Percentiles rank a stretch among this genome's conserved stretches.
phyloP scores from a whole-genome alignment of 2,113 vertebrate species.

The Microcebus tavaratra region DNA sequence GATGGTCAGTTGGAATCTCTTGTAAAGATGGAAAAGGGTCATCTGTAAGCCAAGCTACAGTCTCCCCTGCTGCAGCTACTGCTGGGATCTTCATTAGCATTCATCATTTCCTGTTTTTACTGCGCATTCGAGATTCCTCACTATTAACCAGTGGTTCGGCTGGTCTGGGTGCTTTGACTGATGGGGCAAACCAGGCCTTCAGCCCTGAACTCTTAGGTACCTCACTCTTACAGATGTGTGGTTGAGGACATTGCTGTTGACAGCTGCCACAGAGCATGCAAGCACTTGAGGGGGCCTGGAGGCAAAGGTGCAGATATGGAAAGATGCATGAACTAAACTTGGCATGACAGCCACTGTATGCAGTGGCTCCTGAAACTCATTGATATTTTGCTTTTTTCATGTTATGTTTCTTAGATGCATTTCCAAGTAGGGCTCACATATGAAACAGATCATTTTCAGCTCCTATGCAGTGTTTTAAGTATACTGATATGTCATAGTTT shows the following conservation, averaged over 20 bases:
- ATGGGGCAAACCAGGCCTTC: neutral
- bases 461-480: neutral
- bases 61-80: neutral
- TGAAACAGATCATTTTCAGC: neutral
- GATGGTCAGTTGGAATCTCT: neutral
- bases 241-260: neutral
- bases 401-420: neutral
- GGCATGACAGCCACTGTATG: neutral
- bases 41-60: neutral
- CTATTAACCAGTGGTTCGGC: neutral
- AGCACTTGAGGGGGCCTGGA: neutral
- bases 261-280: fast-evolving
- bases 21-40: neutral
- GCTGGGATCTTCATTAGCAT: neutral
- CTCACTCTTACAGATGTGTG: neutral
- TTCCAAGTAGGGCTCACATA: neutral
- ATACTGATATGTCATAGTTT: neutral
- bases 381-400: neutral
- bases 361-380: neutral
- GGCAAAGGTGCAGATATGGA: neutral
- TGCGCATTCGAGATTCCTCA: neutral
- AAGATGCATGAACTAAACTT: neutral
- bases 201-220: neutral
- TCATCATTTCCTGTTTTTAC: neutral
- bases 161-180: neutral